phyloP scores from a whole-genome alignment of 2,113 vertebrate species.

The Apodemus sylvaticus region DNA sequence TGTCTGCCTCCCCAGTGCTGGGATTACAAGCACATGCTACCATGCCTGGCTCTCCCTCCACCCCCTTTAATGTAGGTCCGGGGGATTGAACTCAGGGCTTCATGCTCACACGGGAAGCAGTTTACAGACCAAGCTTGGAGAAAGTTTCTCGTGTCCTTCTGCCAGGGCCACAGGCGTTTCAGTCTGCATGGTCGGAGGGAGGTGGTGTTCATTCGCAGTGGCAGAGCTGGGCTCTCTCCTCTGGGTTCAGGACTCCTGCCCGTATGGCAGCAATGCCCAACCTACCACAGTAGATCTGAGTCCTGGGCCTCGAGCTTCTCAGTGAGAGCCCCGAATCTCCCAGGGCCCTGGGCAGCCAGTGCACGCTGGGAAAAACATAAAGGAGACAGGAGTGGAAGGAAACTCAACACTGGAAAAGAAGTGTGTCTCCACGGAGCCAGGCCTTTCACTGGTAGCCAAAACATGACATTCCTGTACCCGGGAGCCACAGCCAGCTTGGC shows the following conservation, averaged over 20 bases:
- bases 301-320: constrained; percentile 24
- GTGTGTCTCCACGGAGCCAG: constrained; percentile 81
- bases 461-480: constrained; percentile 77
- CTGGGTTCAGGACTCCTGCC: fast-evolving
- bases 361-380: constrained; percentile 76
- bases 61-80: not conserved
- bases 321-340: constrained; percentile 38
- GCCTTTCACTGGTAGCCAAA: constrained; percentile 82
- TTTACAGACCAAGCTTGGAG: not conserved
- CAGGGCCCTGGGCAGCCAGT: constrained; percentile 40
- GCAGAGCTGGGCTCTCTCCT: not conserved
- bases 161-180: not conserved
- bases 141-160: not conserved
- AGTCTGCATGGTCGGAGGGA: not conserved
- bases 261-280: constrained; percentile 38
- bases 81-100: not conserved
- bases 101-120: not conserved
- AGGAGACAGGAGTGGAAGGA: constrained; percentile 76
- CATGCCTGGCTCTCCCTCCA: too few relatives aligned
- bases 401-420: constrained; percentile 84
- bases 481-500: constrained; percentile 71
- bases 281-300: constrained; percentile 55
- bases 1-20: not conserved
- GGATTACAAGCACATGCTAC: not conserved
- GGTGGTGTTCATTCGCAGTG: not conserved